Conservation (phyloP, 2,888 invertebrate species). For the Dolomedes plantarius region DNA sequence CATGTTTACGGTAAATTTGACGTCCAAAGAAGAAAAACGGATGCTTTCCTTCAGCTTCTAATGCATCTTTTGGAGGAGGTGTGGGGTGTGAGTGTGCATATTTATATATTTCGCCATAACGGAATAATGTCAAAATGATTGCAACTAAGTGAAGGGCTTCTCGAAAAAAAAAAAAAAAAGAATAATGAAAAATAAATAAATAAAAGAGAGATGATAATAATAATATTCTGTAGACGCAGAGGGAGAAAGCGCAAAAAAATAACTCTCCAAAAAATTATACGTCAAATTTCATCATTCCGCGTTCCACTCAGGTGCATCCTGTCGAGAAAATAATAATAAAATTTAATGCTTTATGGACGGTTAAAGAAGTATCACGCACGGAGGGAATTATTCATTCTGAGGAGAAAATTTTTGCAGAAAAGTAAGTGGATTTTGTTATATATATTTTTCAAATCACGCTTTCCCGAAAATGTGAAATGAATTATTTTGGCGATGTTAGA, state of each 20-base stretch:
- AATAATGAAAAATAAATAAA: no score
- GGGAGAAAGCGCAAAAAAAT: neutral
- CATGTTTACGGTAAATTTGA: conserved; percentile 5
- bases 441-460: neutral
- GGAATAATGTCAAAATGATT: conserved; percentile 56
- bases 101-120: conserved; percentile 6
- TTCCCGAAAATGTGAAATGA: neutral
- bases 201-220: neutral
- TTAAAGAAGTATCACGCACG: neutral
- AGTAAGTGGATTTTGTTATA: neutral
- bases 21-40: neutral
- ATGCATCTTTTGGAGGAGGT: no score
- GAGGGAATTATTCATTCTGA: neutral
- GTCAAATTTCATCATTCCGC: conserved; percentile 10
- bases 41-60: neutral
- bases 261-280: neutral
- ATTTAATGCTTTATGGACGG: conserved; percentile 9
- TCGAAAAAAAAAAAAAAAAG: neutral
- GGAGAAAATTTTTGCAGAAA: neutral
- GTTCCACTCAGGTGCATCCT: neutral
- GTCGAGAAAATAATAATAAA: conserved; percentile 12
- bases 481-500: neutral
- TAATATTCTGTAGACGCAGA: neutral
- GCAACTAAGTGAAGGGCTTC: conserved; percentile 29
- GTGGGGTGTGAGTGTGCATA: no score